Evolutionary conservation across 2,888 invertebrate genomes (phyloP), one percentile per base, ranked within the genome.

Genomic region (Drosophila paramelanica): DNA sequence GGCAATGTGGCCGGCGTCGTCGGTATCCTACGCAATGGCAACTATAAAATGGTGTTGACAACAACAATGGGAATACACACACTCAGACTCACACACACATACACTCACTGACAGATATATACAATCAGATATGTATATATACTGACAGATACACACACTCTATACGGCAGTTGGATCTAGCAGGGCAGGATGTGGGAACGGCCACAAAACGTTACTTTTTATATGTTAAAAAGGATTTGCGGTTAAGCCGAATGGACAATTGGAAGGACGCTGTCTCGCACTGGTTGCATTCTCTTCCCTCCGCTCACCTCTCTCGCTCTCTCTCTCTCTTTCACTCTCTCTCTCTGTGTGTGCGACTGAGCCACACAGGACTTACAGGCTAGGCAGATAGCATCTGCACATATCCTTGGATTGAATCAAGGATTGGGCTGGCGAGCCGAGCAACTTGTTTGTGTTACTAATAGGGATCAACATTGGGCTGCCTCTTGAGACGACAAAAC

Each of bases 161-260:
- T 4, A 23, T 8, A 10, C 10, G 5, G 31, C 31, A 31, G 17
- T 5, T 42, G 55, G 11, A 14, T 11, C 14, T 11, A 27, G 38
- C n/a, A 20, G 49, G 31, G 23, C 31, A 20, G 49, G 41, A 23
- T 23, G 23, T 23, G 23, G 23, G 23, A 23, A 25, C 36, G 45
- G 58, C 64, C 77, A 73, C 83, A 86, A 86, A 85, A 83, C 79
- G 86, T 86, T 88, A 86, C 83, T 86, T 86, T 86, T 86, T 86
- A 86, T 86, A 88, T 88, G 86, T 82, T 86, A 78, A 86, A 88
- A 88, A 88, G 86, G 86, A 86, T 86, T 86, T 88, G 86, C 77
- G 86, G 86, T 83, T 83, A 86, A 86, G 85, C 88, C 82, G 81
- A 73, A 71, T 73, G 82, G 83, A 86, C 83, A 84, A 81, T 83